Base-by-base conservation (phyloP, 1,140 invertebrate genomes). In the Notospermus geniculatus region DNA sequence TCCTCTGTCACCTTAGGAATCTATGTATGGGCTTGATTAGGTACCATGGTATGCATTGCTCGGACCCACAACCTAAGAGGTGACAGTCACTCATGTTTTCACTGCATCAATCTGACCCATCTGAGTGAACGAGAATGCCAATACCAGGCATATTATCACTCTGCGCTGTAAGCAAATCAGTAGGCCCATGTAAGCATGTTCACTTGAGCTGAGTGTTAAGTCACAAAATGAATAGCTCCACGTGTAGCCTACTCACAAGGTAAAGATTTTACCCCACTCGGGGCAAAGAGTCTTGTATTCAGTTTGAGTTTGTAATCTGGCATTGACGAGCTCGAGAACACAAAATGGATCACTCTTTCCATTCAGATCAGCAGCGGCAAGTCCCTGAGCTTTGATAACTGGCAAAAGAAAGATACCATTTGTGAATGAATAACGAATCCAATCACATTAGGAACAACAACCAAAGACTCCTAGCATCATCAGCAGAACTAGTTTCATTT, bases 251-350 rank as follows among this genome's bases (percentile, higher is more conserved):
- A 87, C 90, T 90, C 83, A 95, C 92, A 99, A 97, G 39, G 91
- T 95, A 78, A 99, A 99, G 67, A 97, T 92, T 83, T 98, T 98
- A 80, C 97, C 94, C 97, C 97, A 99, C 63, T 90, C 92, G 0
- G 97, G 97, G 54, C 89, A 87, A 2, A 99, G 82, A 0, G 96
- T 99, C 80, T 98, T 98, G 79, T 99, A 99, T 79, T 98, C 95
- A 0, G 97, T 99, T 79, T 98, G 95, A 0, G 97, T 99, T 81
- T 98, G 95, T 41, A 98, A 83, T 54, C 95, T 86, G 0, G 93
- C 87, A 81, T 99, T 99, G 2, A 93, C 91, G 54, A 99, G 80
- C 80, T 99, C 95, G 1, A 99, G 73, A 0, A 98, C 95, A 82
- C 93, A 97, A 80, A 98, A 99, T 0, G 97, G 97, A 84, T 99